Percentiles rank a stretch among this genome's conserved stretches.
These are phyloP conservation scores for Harpegnathos saltator DNA, from an alignment of 1,140 invertebrate genomes.

Conservation along the genomic window DNA sequence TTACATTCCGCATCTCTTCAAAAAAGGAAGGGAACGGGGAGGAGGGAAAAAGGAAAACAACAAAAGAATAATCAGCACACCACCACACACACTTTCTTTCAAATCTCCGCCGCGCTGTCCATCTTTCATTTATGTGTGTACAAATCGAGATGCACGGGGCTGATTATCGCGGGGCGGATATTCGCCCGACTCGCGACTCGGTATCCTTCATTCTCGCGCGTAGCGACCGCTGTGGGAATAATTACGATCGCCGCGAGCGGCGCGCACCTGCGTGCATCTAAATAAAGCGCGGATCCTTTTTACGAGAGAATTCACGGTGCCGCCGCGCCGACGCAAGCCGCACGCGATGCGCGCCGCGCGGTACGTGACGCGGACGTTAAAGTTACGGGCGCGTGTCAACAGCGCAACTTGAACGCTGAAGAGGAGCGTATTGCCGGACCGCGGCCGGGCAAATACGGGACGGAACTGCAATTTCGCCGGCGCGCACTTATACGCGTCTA, in stretches of 20 bases:
- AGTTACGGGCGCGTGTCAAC: slow-evolving; percentile 28
- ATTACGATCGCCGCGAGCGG: neutral
- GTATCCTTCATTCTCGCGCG: too few species aligned
- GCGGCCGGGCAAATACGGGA: slow-evolving; percentile 7
- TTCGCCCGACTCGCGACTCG: too few species aligned
- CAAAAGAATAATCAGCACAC: too few species aligned
- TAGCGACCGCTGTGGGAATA: neutral
- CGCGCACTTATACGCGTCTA: slow-evolving; percentile 11
- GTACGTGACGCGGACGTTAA: slow-evolving; percentile 6
- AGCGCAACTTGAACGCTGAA: slow-evolving; percentile 25
- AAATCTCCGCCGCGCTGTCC: too few species aligned
- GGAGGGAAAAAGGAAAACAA: too few species aligned
- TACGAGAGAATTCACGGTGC: slow-evolving; percentile 26
- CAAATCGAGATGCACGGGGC: too few species aligned
- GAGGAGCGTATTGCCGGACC: slow-evolving; percentile 43
- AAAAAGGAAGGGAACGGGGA: too few species aligned
- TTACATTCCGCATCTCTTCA: too few species aligned
- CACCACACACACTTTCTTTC: too few species aligned
- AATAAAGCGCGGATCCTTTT: neutral
- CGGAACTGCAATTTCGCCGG: slow-evolving; percentile 46
- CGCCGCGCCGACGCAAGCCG: neutral
- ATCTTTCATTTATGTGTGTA: too few species aligned
- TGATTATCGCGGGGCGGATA: too few species aligned
- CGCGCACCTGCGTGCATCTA: neutral
- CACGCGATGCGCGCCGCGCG: neutral